Evolutionary conservation across 2,888 invertebrate species (phyloP).

Genomic region (Dynastes tityus): DNA sequence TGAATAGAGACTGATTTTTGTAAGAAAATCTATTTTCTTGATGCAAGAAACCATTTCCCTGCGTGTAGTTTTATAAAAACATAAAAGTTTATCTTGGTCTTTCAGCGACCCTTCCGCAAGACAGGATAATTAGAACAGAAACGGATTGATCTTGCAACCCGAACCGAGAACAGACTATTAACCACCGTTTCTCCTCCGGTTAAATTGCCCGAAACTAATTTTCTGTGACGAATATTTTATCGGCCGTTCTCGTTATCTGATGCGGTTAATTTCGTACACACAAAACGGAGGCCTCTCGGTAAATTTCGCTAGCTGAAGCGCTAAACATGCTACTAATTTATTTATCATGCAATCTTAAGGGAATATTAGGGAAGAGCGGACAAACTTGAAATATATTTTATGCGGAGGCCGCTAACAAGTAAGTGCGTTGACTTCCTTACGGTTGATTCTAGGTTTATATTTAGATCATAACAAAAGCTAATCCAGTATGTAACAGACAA

Average conservation of each 20-base stretch:
- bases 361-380: background rate
- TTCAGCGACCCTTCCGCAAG: constrained; percentile 4
- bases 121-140: constrained; percentile 31
- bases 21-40: too few relatives aligned
- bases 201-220: constrained; percentile 41
- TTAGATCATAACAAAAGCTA: too few relatives aligned
- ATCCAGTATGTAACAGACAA: too few relatives aligned
- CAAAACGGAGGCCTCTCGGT: constrained; percentile 6
- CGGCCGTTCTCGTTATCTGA: constrained; percentile 23
- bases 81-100: constrained; percentile 10
- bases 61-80: background rate
- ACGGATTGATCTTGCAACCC: constrained; percentile 34
- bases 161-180: constrained; percentile 21
- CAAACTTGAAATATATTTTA: too few relatives aligned
- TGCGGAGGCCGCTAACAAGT: background rate
- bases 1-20: too few relatives aligned
- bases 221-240: constrained; percentile 37
- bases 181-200: background rate
- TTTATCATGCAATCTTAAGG: background rate
- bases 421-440: background rate
- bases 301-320: background rate
- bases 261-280: constrained; percentile 26
- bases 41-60: too few relatives aligned
- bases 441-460: too few relatives aligned
- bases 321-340: constrained; percentile 16